phyloP scores from a whole-genome alignment of 2,797 vertebrate genomes.

The Periparus ater region DNA sequence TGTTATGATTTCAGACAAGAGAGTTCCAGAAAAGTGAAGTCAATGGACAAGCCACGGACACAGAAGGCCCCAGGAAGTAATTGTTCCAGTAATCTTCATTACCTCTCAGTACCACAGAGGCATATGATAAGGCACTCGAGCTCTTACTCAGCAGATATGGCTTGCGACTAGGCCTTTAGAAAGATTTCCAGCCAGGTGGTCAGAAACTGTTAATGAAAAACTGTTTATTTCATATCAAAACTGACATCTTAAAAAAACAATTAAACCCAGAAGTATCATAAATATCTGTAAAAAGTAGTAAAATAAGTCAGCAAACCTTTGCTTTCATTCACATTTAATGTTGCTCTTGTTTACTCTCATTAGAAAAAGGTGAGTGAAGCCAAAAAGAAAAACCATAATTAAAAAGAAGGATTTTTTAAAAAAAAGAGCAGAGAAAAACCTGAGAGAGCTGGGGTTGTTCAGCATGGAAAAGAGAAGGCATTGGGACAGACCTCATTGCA shows the following conservation, averaged over 20 bases:
- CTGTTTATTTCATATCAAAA: not conserved
- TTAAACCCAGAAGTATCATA: not conserved
- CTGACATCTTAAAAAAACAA: not conserved
- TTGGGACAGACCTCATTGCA: not conserved
- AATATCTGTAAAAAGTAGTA: not conserved
- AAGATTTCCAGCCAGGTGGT: not conserved
- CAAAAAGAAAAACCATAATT: not conserved
- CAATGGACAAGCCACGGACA: not conserved
- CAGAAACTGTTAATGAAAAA: not conserved
- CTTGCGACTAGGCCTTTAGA: not conserved
- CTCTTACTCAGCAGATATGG: not conserved
- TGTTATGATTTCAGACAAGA: not conserved
- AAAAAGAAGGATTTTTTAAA: not conserved
- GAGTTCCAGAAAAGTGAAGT: not conserved
- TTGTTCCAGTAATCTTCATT: not conserved
- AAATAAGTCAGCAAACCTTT: not conserved
- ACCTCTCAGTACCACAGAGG: not conserved
- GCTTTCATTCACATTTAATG: not conserved
- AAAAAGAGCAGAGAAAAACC: not conserved
- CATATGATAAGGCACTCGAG: fast-evolving
- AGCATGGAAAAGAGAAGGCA: not conserved
- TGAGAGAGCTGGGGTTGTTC: not conserved
- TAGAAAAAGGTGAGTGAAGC: not conserved
- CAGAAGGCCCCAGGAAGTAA: not conserved
- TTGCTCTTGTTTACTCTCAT: not conserved